phyloP scores from a whole-genome alignment of 2,888 invertebrate species.

The Synergus laeviventris region DNA sequence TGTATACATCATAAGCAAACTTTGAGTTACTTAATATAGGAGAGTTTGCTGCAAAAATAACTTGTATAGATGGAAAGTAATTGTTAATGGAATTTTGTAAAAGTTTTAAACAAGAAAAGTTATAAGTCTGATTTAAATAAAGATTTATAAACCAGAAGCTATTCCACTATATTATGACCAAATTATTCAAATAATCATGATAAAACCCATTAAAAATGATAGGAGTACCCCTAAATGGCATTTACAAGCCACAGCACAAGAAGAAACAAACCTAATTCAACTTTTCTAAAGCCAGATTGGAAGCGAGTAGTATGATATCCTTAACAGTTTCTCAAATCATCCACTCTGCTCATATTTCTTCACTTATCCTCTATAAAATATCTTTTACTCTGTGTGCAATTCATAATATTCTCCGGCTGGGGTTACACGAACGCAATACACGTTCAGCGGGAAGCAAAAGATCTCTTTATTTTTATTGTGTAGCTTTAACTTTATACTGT shows the following conservation, averaged over 20 bases:
- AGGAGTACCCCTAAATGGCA: not conserved
- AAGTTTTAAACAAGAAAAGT: not conserved
- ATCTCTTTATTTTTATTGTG: constrained; percentile 45
- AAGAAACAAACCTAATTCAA: constrained; percentile 3
- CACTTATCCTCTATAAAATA: constrained; percentile 39
- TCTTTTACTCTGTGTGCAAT: constrained; percentile 23
- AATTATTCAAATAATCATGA: not conserved
- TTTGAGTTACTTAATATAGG: constrained; percentile 1
- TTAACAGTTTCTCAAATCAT: constrained; percentile 42
- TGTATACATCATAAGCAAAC: constrained; percentile 6
- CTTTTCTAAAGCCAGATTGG: not conserved
- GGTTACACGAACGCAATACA: constrained; percentile 25
- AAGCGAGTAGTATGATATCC: not conserved
- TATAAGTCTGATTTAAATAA: not conserved
- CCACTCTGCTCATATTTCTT: constrained; percentile 43
- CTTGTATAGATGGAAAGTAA: not conserved
- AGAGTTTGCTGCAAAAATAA: not conserved
- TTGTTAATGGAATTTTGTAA: not conserved
- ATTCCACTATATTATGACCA: not conserved
- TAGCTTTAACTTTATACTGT: constrained; percentile 14
- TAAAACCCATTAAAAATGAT: not conserved
- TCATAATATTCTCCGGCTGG: constrained; percentile 25
- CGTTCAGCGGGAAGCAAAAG: constrained; percentile 9
- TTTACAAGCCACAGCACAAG: not conserved
- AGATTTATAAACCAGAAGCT: no score